Conservation (phyloP, 2,888 invertebrate species). For the Lacanobia oleracea region DNA sequence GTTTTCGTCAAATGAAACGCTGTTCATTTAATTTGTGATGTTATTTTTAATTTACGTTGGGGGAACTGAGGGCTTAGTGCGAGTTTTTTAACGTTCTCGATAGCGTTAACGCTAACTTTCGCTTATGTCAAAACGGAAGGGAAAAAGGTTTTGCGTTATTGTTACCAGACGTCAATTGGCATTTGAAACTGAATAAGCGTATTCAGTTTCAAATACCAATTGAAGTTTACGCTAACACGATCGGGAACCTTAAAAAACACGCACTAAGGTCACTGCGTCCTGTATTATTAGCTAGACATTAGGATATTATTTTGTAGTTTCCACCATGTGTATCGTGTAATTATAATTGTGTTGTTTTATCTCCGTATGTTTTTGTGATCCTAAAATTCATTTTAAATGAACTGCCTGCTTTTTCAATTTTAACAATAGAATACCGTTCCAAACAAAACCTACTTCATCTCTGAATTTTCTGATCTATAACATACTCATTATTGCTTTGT, state of each 20-base stretch:
- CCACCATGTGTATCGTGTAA: background rate
- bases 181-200: no score
- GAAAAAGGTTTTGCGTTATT: no score
- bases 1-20: slow-evolving; percentile 73
- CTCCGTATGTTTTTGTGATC: background rate
- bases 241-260: no score
- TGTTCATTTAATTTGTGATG: slow-evolving; percentile 73
- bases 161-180: no score
- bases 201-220: no score
- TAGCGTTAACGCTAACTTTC: no score
- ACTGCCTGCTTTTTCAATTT: background rate
- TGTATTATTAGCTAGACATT: no score
- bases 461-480: background rate
- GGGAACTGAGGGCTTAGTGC: slow-evolving; percentile 5
- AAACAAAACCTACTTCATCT: background rate
- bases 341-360: background rate
- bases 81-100: no score
- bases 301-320: background rate
- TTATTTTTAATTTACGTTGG: slow-evolving; percentile 64
- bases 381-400: background rate
- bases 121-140: no score
- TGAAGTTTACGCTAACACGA: no score
- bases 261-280: no score
- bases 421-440: background rate
- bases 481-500: slow-evolving; percentile 1